Base-by-base conservation (phyloP, 2,888 invertebrate genomes). In the Cyaniris semiargus region DNA sequence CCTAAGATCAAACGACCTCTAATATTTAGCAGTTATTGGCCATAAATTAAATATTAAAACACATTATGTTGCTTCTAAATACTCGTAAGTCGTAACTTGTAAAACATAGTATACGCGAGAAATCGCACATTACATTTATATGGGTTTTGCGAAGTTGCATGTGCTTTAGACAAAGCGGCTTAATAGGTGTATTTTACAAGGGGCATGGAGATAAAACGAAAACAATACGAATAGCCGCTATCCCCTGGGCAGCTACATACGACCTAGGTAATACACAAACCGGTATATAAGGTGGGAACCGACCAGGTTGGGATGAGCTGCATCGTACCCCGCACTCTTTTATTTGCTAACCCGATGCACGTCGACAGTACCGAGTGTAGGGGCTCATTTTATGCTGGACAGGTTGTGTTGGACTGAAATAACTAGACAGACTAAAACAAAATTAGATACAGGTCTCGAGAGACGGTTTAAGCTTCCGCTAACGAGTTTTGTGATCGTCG, bases 181-280 rank as follows among this genome's bases (percentile, higher is more conserved):
- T 79, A 78, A 79, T 78, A 78, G 79, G 78, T 77, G 79, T 81
- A 82, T 80, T 80, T 83, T 80, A 80, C 80, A 80, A 79, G 78
- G 79, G 79, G 81, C 81, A 84, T 83, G 84, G 81, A 84, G 83
- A 85, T 86, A 87, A 84, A 84, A 87, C 83, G 84, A 85, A 84
- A 86, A 86, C 83, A 85, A 87, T 85, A 87, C 86, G 88, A 89
- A 90, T 91, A 91, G 92, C 86, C 90, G 83, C 83, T 86, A 85
- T 90, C 92, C 92, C 92, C 83, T 86, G 92, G 89, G 92, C 86
- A 84, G 84, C 83, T 92, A 91, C 91, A 88, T 90, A 89, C 90
- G 90, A 89, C 81, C 81, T 80, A 82, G 80, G 80, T 80, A 72
- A 44, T 72, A 80, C 79, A 80, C 80, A 80, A 81, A 82, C 79